Percentiles rank a stretch among this genome's conserved stretches.
Conservation (phyloP, 2,888 invertebrate genomes). For the Trilocha varians region DNA sequence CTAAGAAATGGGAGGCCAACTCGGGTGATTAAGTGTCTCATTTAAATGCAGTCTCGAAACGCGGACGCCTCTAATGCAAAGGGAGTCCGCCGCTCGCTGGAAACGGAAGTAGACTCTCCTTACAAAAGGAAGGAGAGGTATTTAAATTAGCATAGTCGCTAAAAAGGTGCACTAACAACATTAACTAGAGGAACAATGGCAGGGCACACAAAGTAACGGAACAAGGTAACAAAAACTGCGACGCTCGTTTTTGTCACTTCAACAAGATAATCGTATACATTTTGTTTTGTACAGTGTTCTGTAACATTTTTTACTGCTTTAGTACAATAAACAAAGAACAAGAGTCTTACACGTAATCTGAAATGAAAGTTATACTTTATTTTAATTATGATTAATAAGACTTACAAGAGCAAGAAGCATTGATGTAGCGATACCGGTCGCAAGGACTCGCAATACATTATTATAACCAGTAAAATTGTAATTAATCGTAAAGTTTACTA, state of each 20-base stretch:
- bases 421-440: background rate
- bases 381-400: no score
- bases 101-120: constrained; percentile 69
- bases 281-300: background rate
- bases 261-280: background rate
- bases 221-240: constrained; percentile 40
- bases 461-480: background rate
- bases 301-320: no score
- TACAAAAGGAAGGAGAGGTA: constrained; percentile 68
- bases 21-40: constrained; percentile 72
- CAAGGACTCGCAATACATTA: background rate
- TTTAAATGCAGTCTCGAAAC: constrained; percentile 70
- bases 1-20: constrained; percentile 61
- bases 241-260: constrained; percentile 12
- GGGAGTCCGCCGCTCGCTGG: constrained; percentile 59
- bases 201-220: constrained; percentile 54
- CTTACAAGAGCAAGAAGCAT: no score
- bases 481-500: background rate
- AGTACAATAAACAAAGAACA: no score
- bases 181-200: constrained; percentile 67
- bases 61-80: constrained; percentile 67
- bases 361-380: no score
- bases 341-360: no score
- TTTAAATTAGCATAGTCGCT: constrained; percentile 71
- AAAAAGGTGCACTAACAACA: constrained; percentile 73